Conservation (phyloP, 2,113 vertebrate species). For the Leucosticte australis region DNA sequence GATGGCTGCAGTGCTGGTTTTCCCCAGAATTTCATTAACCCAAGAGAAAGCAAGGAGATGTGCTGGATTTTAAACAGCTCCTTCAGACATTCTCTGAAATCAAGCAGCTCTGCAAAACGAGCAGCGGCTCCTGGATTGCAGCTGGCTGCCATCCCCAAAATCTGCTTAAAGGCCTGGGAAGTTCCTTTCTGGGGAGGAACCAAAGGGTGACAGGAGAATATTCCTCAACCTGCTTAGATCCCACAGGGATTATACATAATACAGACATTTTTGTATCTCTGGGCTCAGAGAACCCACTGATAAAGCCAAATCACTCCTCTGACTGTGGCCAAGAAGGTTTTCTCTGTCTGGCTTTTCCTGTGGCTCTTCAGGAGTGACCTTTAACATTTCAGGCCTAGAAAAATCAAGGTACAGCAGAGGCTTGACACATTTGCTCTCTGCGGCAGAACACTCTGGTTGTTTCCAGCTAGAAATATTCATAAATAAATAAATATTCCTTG, state of each 20-base stretch:
- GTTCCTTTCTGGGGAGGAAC: background rate
- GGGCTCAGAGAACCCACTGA: background rate
- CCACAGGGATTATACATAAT: background rate
- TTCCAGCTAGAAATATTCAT: accelerated
- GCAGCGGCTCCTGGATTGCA: background rate
- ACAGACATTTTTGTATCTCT: background rate
- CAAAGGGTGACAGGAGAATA: background rate
- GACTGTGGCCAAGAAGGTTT: background rate
- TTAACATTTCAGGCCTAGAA: background rate
- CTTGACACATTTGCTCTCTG: background rate
- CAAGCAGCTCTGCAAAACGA: background rate
- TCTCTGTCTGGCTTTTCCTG: background rate
- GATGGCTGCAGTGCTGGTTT: background rate
- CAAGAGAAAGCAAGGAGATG: background rate
- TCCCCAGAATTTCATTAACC: background rate
- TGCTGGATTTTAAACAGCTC: background rate
- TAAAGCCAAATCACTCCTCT: background rate
- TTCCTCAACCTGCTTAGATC: background rate
- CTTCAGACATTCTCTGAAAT: background rate
- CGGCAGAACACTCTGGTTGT: background rate
- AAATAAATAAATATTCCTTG: accelerated
- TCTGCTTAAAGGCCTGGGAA: background rate
- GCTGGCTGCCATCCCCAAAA: background rate
- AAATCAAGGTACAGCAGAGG: background rate
- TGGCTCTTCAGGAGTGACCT: background rate